Conservation (phyloP, 2,113 vertebrate species). For the Mus pahari region DNA sequence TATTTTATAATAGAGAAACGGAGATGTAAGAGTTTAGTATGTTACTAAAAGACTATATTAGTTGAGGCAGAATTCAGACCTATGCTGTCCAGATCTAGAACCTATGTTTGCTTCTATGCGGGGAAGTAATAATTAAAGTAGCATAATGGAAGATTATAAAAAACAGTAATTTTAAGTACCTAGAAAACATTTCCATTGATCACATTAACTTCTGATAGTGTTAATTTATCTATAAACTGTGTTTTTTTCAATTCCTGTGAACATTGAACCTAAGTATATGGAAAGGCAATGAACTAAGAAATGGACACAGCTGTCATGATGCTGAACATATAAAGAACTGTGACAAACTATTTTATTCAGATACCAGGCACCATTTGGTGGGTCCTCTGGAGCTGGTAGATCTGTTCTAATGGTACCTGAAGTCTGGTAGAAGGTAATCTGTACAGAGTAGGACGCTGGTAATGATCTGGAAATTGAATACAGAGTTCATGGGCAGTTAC, state of each 20-base stretch:
- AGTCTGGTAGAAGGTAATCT: not conserved
- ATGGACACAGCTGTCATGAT: not conserved
- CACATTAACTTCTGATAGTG: not conserved
- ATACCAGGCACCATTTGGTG: not conserved
- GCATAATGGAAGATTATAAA: not conserved
- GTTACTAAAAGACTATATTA: not conserved
- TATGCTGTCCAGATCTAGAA: not conserved
- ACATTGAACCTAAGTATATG: not conserved
- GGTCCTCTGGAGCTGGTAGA: not conserved
- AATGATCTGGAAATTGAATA: not conserved
- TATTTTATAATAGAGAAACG: not conserved
- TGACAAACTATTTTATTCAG: not conserved
- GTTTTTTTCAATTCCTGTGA: not conserved
- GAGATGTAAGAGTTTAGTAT: not conserved
- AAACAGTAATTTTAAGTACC: not conserved
- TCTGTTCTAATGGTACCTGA: not conserved
- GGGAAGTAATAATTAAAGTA: not conserved
- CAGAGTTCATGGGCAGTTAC: not conserved
- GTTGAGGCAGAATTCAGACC: not conserved
- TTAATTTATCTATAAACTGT: not conserved
- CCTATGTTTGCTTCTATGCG: not conserved
- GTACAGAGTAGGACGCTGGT: not conserved
- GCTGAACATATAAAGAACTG: not conserved
- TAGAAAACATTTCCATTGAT: slow-evolving; percentile 8
- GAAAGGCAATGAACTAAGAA: not conserved